Percentiles rank a stretch among this genome's conserved stretches.
phyloP scores from a whole-genome alignment of 2,888 invertebrate genomes.

The Seira sanloemensis region DNA sequence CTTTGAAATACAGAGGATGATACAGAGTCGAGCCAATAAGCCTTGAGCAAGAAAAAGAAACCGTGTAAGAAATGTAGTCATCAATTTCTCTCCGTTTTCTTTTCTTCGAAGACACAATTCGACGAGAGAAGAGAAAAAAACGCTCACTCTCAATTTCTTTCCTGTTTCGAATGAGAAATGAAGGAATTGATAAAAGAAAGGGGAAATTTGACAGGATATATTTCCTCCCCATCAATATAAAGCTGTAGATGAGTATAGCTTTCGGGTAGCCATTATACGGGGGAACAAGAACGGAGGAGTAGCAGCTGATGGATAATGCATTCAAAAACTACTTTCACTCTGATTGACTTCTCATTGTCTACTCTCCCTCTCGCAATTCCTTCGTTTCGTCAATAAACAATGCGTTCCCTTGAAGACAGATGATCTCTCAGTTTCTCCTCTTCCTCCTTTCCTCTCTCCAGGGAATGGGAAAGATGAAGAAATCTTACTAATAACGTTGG shows the following conservation, averaged over 20 bases:
- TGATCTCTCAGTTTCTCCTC: constrained; percentile 18
- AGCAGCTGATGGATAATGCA: constrained; percentile 16
- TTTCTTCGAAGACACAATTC: constrained; percentile 9
- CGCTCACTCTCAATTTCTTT: constrained; percentile 11
- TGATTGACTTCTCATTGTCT: constrained; percentile 51
- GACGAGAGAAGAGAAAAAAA: too few species aligned
- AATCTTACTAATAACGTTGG: constrained; percentile 42
- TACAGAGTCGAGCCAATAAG: constrained; percentile 6
- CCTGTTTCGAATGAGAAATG: constrained; percentile 20
- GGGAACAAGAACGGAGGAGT: background rate
- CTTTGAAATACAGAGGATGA: background rate
- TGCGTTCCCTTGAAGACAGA: constrained; percentile 19
- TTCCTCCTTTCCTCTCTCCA: background rate
- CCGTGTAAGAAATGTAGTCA: background rate
- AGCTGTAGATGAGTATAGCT: background rate
- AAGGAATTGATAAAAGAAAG: constrained; percentile 15
- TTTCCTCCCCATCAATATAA: constrained; percentile 8
- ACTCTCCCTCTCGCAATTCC: constrained; percentile 10
- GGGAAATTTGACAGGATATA: constrained; percentile 20
- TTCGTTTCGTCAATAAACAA: constrained; percentile 36
- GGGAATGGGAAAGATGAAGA: constrained; percentile 32
- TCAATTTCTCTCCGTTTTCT: constrained; percentile 10
- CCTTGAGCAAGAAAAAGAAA: constrained; percentile 1
- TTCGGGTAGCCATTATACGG: background rate
- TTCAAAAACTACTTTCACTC: constrained; percentile 20